Conservation (phyloP, 1,140 invertebrate species). For the Tetramorium alpestre region DNA sequence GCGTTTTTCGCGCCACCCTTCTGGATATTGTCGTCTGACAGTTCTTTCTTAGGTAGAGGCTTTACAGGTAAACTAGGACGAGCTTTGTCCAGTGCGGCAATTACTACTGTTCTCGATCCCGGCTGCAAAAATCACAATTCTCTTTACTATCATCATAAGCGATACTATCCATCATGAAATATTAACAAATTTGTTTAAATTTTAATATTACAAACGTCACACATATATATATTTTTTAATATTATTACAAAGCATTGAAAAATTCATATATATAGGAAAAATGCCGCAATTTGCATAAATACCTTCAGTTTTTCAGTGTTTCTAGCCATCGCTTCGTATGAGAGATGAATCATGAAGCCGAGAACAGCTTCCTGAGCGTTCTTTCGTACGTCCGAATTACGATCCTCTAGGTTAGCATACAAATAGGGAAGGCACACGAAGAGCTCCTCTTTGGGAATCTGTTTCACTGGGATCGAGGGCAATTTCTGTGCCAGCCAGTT, state of each 20-base stretch:
- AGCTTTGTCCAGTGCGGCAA: constrained; percentile 94
- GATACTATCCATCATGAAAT: background rate
- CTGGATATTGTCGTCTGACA: constrained; percentile 81
- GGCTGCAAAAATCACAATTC: constrained; percentile 86
- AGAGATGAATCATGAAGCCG: constrained; percentile 97
- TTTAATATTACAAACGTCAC: background rate
- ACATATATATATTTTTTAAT: no score
- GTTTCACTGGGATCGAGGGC: constrained; percentile 89
- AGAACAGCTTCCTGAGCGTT: constrained; percentile 95
- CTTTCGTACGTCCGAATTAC: constrained; percentile 96
- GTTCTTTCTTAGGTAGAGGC: constrained; percentile 89
- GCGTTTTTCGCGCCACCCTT: constrained; percentile 87
- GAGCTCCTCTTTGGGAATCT: constrained; percentile 93
- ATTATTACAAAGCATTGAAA: background rate
- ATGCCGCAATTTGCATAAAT: constrained; percentile 43
- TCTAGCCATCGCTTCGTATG: constrained; percentile 93
- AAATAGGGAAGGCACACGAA: constrained; percentile 91
- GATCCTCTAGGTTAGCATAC: constrained; percentile 95
- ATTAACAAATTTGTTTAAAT: background rate
- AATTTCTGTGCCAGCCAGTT: constrained; percentile 94
- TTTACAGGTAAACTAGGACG: constrained; percentile 94
- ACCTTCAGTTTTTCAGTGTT: constrained; percentile 94
- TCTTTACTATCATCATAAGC: background rate
- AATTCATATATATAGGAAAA: background rate
- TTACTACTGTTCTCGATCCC: constrained; percentile 92